Conservation (phyloP, 2,797 vertebrate genomes). For the Babyrousa celebensis region DNA sequence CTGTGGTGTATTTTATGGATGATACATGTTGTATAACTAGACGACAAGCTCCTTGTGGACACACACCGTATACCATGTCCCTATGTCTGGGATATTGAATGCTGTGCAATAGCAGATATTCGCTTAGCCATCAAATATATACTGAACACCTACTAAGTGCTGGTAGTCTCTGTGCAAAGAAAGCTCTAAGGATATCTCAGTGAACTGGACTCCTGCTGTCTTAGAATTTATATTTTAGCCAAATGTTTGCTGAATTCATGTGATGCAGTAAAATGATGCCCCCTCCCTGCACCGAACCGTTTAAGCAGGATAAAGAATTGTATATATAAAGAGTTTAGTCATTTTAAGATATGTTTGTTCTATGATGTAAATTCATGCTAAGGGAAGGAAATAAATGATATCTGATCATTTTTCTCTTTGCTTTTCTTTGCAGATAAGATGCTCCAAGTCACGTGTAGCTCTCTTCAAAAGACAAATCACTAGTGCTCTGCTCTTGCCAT, state of each 20-base stretch:
- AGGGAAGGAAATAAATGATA: conserved; percentile 48
- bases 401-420: conserved; percentile 73
- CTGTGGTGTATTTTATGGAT: neutral
- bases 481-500: conserved; percentile 84
- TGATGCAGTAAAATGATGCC: conserved; percentile 32
- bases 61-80: neutral
- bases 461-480: conserved; percentile 83
- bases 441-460: conserved; percentile 79
- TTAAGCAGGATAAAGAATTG: neutral
- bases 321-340: neutral
- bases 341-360: neutral
- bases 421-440: conserved; percentile 88
- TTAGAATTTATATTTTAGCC: conserved; percentile 11
- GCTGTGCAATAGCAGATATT: neutral
- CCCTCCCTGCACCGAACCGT: neutral
- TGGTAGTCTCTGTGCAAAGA: neutral
- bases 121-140: neutral
- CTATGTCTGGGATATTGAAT: neutral
- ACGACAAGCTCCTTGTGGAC: neutral
- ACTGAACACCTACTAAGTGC: neutral
- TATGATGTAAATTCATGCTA: neutral
- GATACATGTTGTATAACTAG: neutral
- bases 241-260: neutral
- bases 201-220: neutral
- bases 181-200: neutral